Conservation (phyloP, 2,888 invertebrate species). For the Coelinius sp. region DNA sequence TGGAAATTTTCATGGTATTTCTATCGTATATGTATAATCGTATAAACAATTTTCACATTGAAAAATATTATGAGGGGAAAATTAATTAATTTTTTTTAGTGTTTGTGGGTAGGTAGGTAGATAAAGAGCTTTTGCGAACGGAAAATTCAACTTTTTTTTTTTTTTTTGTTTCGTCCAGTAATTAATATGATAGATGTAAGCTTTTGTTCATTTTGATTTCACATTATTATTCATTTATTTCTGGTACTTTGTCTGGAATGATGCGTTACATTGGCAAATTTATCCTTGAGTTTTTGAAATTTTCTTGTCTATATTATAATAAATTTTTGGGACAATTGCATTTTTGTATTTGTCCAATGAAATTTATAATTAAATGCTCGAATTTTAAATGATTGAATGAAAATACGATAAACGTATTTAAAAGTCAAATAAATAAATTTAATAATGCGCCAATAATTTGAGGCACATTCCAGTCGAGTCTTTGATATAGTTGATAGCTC, state of each 20-base stretch:
- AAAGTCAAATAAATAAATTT: conserved; percentile 21
- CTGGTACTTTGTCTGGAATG: conserved; percentile 48
- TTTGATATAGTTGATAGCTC: conserved; percentile 64
- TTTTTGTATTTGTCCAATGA: not conserved
- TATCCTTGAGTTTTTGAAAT: not conserved
- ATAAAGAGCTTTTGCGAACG: conserved; percentile 19
- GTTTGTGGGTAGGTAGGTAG: not conserved
- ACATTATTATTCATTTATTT: not conserved
- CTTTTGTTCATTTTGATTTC: not conserved
- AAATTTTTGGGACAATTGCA: conserved; percentile 2
- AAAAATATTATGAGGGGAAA: conserved; percentile 11
- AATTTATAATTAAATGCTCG: not conserved
- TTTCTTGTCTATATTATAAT: conserved; percentile 3
- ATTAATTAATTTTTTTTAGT: not conserved
- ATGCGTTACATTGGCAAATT: conserved; percentile 36
- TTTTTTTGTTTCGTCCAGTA: conserved; percentile 33
- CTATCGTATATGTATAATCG: conserved; percentile 19
- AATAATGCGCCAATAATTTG: conserved; percentile 44
- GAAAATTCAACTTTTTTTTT: conserved; percentile 33
- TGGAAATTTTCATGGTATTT: not conserved
- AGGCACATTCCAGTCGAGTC: conserved; percentile 68
- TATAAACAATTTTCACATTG: conserved; percentile 20
- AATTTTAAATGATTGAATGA: not conserved
- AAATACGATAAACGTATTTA: not conserved
- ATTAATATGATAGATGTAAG: conserved; percentile 3